A percentile compares a stretch with the other conserved stretches of the same genome.
These are phyloP conservation scores for Petrolisthes cinctipes DNA, from an alignment of 2,888 invertebrate genomes.

Conservation along the genomic window DNA sequence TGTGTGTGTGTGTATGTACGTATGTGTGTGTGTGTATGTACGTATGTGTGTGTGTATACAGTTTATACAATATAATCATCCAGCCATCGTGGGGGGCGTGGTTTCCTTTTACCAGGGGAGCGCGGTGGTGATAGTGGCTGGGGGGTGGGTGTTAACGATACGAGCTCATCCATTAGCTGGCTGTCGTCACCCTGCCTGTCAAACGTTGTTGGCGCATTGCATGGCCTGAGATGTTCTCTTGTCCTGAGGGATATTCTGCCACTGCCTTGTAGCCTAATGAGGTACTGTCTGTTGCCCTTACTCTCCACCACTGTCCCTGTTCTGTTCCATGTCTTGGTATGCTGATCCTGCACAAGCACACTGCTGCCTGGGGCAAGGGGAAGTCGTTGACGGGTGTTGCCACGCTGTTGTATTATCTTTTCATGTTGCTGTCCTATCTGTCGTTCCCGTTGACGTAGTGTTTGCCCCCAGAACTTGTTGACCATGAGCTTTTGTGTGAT, in stretches of 20 bases:
- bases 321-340: not conserved
- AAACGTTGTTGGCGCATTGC: not conserved
- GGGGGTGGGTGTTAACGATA: not conserved
- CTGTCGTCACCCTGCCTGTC: not conserved
- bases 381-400: not conserved
- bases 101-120: not conserved
- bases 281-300: not conserved
- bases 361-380: not conserved
- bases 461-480: constrained; percentile 21
- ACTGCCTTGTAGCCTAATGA: not conserved
- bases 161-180: not conserved
- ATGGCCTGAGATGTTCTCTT: not conserved
- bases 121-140: not conserved
- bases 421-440: not conserved
- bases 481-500: not conserved
- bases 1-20: too few species aligned
- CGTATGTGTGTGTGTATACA: too few species aligned
- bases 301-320: not conserved
- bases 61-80: not conserved
- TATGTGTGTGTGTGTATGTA: too few species aligned
- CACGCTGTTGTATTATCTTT: not conserved
- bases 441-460: not conserved
- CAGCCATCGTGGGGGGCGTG: not conserved
- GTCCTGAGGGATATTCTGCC: not conserved
- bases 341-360: constrained; percentile 1